Evolutionary conservation across 2,113 vertebrate genomes (phyloP).

Genomic region (Sinocyclocheilus anshuiensis): DNA sequence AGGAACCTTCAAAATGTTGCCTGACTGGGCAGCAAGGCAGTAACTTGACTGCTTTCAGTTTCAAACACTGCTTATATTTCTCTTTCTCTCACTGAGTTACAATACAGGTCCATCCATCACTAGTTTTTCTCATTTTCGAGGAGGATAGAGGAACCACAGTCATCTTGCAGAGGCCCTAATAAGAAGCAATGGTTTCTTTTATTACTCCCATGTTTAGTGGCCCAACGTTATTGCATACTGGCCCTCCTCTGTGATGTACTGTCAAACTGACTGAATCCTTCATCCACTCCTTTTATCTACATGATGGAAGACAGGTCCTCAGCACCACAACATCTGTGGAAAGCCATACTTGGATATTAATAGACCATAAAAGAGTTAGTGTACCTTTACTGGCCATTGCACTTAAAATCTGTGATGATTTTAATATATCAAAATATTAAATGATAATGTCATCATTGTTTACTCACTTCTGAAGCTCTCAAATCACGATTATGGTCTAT

Average conservation of each 20-base stretch:
- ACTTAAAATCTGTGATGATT: background rate
- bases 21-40: background rate
- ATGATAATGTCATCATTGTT: background rate
- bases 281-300: constrained; percentile 33
- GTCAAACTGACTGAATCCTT: constrained; percentile 50
- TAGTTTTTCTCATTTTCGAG: constrained; percentile 55
- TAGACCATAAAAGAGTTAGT: background rate
- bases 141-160: constrained; percentile 17
- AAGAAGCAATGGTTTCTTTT: constrained; percentile 54
- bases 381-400: background rate
- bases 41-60: background rate
- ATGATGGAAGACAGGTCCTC: constrained; percentile 57
- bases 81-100: constrained; percentile 45
- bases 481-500: background rate
- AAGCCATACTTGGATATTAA: constrained; percentile 39
- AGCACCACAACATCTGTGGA: constrained; percentile 47
- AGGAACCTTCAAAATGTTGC: background rate
- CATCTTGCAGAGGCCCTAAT: constrained; percentile 53
- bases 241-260: constrained; percentile 28
- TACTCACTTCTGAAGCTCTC: background rate
- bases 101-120: constrained; percentile 54
- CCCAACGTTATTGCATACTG: constrained; percentile 36
- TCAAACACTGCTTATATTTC: background rate
- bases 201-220: constrained; percentile 43
- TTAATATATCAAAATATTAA: background rate